These are phyloP conservation scores for Thalassaphorura encarpata DNA, from an alignment of 1,140 invertebrate genomes.

Conservation along the genomic window DNA sequence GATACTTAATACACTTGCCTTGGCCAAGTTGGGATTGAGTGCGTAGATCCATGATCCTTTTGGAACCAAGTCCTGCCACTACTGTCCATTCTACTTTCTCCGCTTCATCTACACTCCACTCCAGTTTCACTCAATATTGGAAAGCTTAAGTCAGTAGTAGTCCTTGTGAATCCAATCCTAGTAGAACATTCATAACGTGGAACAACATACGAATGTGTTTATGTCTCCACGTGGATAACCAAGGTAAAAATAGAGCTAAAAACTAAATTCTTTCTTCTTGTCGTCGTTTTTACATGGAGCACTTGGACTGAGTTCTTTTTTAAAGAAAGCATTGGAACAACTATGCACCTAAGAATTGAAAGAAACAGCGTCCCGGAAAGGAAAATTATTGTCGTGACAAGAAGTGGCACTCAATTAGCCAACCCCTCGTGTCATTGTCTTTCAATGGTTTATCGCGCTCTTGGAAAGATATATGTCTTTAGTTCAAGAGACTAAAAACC, in stretches of 20 bases:
- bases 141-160: not conserved
- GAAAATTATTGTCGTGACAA: not conserved
- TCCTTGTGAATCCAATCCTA: not conserved
- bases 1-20: constrained; percentile 24
- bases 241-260: not conserved
- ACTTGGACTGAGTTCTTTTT: not conserved
- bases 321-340: not conserved
- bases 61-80: too few relatives aligned
- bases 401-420: not conserved
- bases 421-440: not conserved
- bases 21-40: too few relatives aligned
- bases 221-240: too few relatives aligned
- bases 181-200: not conserved
- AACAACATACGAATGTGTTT: too few relatives aligned
- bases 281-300: not conserved
- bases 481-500: too few relatives aligned
- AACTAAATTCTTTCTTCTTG: not conserved
- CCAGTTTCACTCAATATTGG: not conserved
- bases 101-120: too few relatives aligned
- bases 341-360: not conserved
- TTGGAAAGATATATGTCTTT: too few relatives aligned
- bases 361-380: not conserved
- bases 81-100: too few relatives aligned
- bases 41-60: too few relatives aligned
- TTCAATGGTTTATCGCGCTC: not conserved